Conservation (phyloP, 2,113 vertebrate genomes). For the Barnardius zonarius region DNA sequence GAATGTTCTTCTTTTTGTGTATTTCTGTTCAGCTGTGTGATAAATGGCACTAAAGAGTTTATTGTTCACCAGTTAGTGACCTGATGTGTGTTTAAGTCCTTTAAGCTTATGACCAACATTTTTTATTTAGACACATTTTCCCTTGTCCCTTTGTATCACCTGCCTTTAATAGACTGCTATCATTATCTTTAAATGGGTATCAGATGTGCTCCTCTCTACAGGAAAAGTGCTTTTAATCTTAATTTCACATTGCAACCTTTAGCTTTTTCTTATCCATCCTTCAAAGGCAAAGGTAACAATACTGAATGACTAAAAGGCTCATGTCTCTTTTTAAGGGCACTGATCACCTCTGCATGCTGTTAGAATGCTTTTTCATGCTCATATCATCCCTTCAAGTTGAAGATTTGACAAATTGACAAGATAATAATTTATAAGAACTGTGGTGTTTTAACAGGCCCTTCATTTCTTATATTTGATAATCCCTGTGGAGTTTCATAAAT, state of each 20-base stretch:
- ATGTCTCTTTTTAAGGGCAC: slow-evolving; percentile 3
- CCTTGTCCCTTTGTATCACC: neutral
- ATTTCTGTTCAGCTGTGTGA: neutral
- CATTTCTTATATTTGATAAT: neutral
- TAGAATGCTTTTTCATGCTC: neutral
- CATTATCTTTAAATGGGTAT: slow-evolving; percentile 55
- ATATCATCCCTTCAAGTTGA: neutral
- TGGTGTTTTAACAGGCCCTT: slow-evolving; percentile 28
- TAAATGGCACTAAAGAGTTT: neutral
- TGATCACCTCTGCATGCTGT: slow-evolving; percentile 19
- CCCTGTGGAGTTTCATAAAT: slow-evolving; percentile 28
- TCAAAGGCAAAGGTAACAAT: slow-evolving; percentile 42
- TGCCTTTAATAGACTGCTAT: slow-evolving; percentile 1
- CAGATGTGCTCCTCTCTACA: neutral
- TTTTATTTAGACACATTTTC: slow-evolving; percentile 35
- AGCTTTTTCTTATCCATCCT: slow-evolving; percentile 23
- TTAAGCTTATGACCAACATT: neutral
- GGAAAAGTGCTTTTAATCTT: slow-evolving; percentile 53
- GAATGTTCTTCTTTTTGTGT: neutral
- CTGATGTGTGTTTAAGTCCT: neutral
- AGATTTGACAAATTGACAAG: neutral
- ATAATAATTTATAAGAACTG: neutral
- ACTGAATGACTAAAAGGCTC: slow-evolving; percentile 1
- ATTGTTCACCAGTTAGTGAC: neutral
- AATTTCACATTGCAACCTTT: slow-evolving; percentile 2